Evolutionary conservation across 1,140 invertebrate genomes (phyloP).

Genomic region (Zelostemma sp.): DNA sequence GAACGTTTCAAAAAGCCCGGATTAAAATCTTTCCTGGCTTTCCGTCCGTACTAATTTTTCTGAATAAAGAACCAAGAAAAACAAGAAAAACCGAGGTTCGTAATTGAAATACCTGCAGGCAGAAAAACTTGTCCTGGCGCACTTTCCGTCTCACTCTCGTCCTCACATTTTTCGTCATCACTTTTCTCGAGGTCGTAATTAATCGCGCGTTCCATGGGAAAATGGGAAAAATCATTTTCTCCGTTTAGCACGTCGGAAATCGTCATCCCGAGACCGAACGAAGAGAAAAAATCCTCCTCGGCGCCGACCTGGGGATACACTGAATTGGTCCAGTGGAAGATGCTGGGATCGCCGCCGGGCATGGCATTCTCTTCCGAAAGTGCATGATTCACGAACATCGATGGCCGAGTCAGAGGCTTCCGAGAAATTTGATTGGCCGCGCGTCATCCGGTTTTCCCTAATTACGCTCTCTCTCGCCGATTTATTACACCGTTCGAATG

Average conservation of each 20-base stretch:
- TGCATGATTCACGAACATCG: conserved; percentile 18
- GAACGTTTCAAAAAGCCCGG: conserved; percentile 54
- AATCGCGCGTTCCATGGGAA: no score
- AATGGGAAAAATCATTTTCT: no score
- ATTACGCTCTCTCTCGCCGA: not conserved
- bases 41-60: not conserved
- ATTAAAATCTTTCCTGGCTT: conserved; percentile 7
- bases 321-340: not conserved
- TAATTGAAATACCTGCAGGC: no score
- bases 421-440: conserved; percentile 1
- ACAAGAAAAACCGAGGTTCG: no score
- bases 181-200: no score
- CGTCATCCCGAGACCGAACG: not conserved
- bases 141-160: not conserved
- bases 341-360: not conserved
- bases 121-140: no score
- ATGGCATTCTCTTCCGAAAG: not conserved
- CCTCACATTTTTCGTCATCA: not conserved
- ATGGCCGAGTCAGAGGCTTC: conserved; percentile 10
- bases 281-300: not conserved
- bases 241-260: no score
- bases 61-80: no score
- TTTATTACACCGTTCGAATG: no score
- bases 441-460: conserved; percentile 1
- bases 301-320: not conserved